Conservation (phyloP, 2,888 invertebrate species). For the Pocota personata region DNA sequence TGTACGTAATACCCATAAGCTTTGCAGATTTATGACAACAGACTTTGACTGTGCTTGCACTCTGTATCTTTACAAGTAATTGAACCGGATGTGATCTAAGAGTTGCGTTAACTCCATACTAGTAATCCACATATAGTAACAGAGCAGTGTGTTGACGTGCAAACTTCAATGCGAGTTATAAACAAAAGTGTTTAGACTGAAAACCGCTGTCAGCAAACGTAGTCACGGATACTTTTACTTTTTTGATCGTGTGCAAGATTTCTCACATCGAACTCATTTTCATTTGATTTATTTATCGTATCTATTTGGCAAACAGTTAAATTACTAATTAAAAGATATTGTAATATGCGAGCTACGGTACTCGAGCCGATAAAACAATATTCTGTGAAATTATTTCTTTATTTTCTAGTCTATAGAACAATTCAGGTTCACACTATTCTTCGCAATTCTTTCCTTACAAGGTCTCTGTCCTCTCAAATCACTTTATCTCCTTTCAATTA, state of each 20-base stretch:
- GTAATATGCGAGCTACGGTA: too few relatives aligned
- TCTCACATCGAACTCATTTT: not conserved
- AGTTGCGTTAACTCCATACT: slow-evolving; percentile 9
- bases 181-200: slow-evolving; percentile 32
- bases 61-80: not conserved
- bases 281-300: slow-evolving; percentile 49
- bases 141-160: slow-evolving; percentile 54
- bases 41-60: slow-evolving; percentile 1
- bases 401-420: too few relatives aligned
- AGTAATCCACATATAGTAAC: not conserved
- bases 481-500: too few relatives aligned
- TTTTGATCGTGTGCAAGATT: slow-evolving; percentile 3
- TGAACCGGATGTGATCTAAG: slow-evolving; percentile 58
- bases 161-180: not conserved
- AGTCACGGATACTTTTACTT: slow-evolving; percentile 58
- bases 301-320: slow-evolving; percentile 65
- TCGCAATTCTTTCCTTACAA: too few relatives aligned
- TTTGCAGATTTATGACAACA: not conserved
- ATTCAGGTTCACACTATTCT: too few relatives aligned
- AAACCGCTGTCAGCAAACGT: slow-evolving; percentile 17
- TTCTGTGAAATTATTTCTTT: too few relatives aligned
- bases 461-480: too few relatives aligned
- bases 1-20: not conserved
- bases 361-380: too few relatives aligned
- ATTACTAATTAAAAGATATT: slow-evolving; percentile 58